These are phyloP conservation scores for Pherbina coryleti DNA, from an alignment of 2,888 invertebrate species.

Conservation along the genomic window DNA sequence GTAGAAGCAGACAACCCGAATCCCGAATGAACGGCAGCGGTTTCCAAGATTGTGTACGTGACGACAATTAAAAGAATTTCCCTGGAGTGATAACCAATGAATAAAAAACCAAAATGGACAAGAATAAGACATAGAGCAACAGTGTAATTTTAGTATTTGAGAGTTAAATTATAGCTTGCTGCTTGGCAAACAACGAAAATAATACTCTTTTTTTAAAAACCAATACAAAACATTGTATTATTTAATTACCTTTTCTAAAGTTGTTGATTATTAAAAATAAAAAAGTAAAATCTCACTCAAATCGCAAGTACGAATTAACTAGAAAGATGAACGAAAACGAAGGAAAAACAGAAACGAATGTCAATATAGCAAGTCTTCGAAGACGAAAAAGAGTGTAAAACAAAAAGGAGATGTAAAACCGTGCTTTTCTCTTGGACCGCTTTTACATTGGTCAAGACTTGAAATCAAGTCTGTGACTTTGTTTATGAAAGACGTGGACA, in stretches of 20 bases:
- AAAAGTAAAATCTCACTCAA: background rate
- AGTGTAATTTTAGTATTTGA: background rate
- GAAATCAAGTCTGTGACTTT: too few species aligned
- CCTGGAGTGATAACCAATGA: constrained; percentile 15
- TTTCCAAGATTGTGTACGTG: constrained; percentile 4
- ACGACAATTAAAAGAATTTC: constrained; percentile 25
- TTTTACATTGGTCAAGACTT: too few species aligned
- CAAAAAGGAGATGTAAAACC: background rate
- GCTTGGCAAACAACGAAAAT: background rate
- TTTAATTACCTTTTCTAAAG: constrained; percentile 5
- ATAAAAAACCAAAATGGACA: background rate
- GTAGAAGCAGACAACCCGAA: background rate
- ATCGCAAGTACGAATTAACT: background rate
- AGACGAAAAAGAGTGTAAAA: background rate
- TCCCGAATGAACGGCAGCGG: background rate
- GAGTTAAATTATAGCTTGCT: background rate
- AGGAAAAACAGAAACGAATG: background rate
- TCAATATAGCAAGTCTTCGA: background rate
- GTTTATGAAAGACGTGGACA: too few species aligned
- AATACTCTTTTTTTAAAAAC: background rate
- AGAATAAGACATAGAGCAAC: background rate
- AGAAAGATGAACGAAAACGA: background rate
- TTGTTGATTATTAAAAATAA: background rate
- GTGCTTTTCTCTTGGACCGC: too few species aligned
- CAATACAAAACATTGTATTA: background rate